A percentile compares a stretch with the other conserved stretches of the same genome.
Conservation (phyloP, 2,113 vertebrate genomes). For the Dolichotis patagonum region DNA sequence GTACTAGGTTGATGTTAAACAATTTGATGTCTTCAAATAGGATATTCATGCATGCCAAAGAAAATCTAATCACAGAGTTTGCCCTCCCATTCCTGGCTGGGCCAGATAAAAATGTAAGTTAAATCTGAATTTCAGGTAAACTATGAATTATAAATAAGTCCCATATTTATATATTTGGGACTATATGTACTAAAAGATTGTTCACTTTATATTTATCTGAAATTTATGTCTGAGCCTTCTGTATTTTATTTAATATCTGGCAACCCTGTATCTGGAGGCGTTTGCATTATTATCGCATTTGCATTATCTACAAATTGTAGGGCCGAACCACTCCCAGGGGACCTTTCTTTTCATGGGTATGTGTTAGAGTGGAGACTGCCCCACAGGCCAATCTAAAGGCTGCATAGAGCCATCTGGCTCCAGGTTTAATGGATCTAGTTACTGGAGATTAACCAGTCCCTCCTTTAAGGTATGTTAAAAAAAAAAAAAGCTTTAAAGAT, state of each 20-base stretch:
- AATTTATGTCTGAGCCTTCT: neutral
- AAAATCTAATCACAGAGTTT: slow-evolving; percentile 30
- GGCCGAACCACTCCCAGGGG: slow-evolving; percentile 10
- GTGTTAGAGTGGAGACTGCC: neutral
- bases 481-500: slow-evolving; percentile 35
- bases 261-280: neutral
- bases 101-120: neutral
- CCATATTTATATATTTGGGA: neutral
- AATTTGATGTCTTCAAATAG: slow-evolving; percentile 4
- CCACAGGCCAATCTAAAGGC: slow-evolving; percentile 35
- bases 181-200: neutral
- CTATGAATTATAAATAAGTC: neutral
- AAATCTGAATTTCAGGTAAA: slow-evolving; percentile 47
- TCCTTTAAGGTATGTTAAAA: slow-evolving; percentile 32
- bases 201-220: neutral
- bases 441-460: slow-evolving; percentile 44
- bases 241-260: slow-evolving; percentile 39
- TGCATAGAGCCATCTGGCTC: slow-evolving; percentile 32
- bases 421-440: neutral
- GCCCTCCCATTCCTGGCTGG: neutral
- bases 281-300: slow-evolving; percentile 47
- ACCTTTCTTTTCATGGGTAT: neutral
- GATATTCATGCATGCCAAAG: neutral
- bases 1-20: neutral
- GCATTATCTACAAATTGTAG: slow-evolving; percentile 44